Base-by-base conservation (phyloP, 2,113 vertebrate genomes). In the Eudyptes chrysolophus region DNA sequence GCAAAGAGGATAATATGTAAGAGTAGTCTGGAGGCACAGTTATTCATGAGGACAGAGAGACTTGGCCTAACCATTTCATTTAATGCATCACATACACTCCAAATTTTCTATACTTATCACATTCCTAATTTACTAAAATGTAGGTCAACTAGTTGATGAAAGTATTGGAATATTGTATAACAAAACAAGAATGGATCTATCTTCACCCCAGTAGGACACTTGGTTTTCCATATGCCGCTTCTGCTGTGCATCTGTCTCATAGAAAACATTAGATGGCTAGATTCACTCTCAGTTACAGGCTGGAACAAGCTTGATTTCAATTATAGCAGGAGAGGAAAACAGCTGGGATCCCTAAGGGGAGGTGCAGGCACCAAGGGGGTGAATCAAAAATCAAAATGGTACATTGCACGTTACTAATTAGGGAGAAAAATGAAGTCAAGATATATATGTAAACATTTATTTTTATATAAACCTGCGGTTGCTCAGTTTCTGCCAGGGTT, bases 251-350 rank as follows among this genome's bases (percentile, higher is more conserved):
- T 98, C 97, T 98, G 98, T 97, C 98, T 97, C 96, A 74, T 76
- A 97, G 97, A 97, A 98, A 97, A 97, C 93, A 98, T 98, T 98
- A 98, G 98, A 98, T 97, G 81, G 96, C 97, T 98, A 96, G 95
- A 97, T 98, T 98, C 96, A 94, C 96, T 98, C 98, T 98, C 98
- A 98, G 92, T 98, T 98, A 98, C 95, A 97, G 97, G 84, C 95
- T 97, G 97, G 95, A 98, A 98, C 96, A 98, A 98, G 98, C 98
- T 95, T 97, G 96, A 98, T 98, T 98, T 98, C 98, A 98, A 98
- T 98, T 98, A 98, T 94, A 97, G 94, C 81, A 97, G 96, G 96
- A 97, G 95, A 97, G 78, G 64, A 95, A 98, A 98, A 98, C 98
- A 98, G 98, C 97, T 61, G 58, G 58, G 93, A 98, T 97, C 93